A percentile compares a stretch with the other conserved stretches of the same genome.
These are phyloP conservation scores for Myopa testacea DNA, from an alignment of 2,888 invertebrate genomes.

Conservation along the genomic window DNA sequence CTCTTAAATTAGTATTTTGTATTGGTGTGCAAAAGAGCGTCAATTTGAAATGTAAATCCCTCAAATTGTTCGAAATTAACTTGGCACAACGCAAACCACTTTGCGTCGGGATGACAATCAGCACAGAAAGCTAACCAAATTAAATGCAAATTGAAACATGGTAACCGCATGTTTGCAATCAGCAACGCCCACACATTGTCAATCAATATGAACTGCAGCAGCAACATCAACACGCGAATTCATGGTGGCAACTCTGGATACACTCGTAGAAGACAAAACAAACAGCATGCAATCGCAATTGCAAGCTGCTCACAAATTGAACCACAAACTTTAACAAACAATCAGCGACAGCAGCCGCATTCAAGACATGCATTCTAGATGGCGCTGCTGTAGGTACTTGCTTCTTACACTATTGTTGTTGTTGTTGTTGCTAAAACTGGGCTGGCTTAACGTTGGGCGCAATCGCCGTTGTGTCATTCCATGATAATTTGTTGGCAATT, in stretches of 20 bases:
- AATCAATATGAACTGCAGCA: slow-evolving; percentile 36
- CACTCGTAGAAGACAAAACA: slow-evolving; percentile 17
- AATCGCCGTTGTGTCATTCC: slow-evolving; percentile 38
- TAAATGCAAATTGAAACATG: slow-evolving; percentile 55
- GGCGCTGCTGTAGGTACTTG: slow-evolving; percentile 34
- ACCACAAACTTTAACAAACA: slow-evolving; percentile 29
- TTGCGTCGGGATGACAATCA: background rate
- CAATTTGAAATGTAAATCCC: slow-evolving; percentile 33
- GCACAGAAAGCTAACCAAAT: slow-evolving; percentile 51
- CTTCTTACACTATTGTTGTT: slow-evolving; percentile 14
- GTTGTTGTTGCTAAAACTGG: background rate
- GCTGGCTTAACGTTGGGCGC: slow-evolving; percentile 27
- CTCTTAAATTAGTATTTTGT: too few relatives aligned
- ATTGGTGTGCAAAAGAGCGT: slow-evolving; percentile 1
- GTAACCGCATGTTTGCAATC: slow-evolving; percentile 61
- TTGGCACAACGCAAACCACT: background rate
- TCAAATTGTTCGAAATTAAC: slow-evolving; percentile 34
- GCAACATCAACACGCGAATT: slow-evolving; percentile 42
- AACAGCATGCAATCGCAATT: slow-evolving; percentile 46
- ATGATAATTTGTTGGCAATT: slow-evolving; percentile 31
- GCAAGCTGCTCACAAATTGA: slow-evolving; percentile 35
- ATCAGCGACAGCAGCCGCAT: slow-evolving; percentile 17
- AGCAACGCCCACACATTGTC: slow-evolving; percentile 57
- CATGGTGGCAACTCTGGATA: slow-evolving; percentile 41
- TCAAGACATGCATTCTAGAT: background rate